Evolutionary conservation across 2,888 invertebrate species (phyloP), one percentile per base, ranked within the genome.

Genomic region (Hydriomena furcata): DNA sequence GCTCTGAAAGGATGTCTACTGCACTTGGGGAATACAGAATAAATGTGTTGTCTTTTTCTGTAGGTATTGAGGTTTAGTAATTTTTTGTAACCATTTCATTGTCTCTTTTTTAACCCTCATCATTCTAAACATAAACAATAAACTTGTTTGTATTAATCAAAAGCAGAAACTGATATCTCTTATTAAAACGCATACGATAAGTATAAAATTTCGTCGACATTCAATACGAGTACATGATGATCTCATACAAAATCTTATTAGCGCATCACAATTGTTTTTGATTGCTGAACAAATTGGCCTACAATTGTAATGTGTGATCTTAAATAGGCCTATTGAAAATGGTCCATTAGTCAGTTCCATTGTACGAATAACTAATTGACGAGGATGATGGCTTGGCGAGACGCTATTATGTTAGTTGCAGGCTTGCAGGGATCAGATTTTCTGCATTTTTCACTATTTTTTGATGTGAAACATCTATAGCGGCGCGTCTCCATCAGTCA

Each of bases 211-310:
- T 47, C 46, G 23, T 38, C 23, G 56, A 58, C 60, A 73, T 62
- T 54, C 52, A 50, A 68, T 61, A 63, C 52, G n/a, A n/a, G n/a
- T n/a, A n/a, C n/a, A 60, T 34, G 52, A 58, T 71, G 71, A 72
- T 69, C 69, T 71, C 65, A 68, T 65, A 60, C 61, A 31, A 65
- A 66, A 68, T 70, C 63, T 49, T 69, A 52, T 55, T 60, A 57
- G 56, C 63, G 58, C 58, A 59, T 54, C 56, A 62, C 73, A 80
- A 81, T 82, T 79, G 74, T 68, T 76, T 73, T 69, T 77, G 75
- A 82, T 82, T 76, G 73, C 62, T 62, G 65, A 41, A 73, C 66
- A 68, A 70, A 68, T 71, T 71, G 74, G 66, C 71, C 76, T 71
- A 78, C 73, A 76, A 77, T 71, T 72, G 66, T 65, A 48, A 55